Base-by-base conservation (phyloP, 2,113 vertebrate species). In the Thamnophis sirtalis region DNA sequence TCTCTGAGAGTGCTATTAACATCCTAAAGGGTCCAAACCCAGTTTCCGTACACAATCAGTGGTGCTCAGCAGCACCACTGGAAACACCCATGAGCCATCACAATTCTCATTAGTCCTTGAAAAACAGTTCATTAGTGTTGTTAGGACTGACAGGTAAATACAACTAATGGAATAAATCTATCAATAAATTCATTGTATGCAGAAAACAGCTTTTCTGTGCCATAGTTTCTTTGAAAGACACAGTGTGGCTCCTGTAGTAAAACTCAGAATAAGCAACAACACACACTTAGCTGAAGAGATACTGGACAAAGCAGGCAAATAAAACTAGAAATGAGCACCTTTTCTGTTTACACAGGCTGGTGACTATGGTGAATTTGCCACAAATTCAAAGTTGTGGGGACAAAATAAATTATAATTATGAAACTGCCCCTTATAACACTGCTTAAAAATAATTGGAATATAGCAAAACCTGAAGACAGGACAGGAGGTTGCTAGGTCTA, bases 31-130 rank as follows among this genome's bases (percentile, higher is more conserved):
- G 97, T 96, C 68, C 92, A 93, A 96, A 96, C 95, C 84, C 96
- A 94, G 93, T 58, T 94, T 95, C 98, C 95, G 90, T 91, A 51
- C 48, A 28, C 96, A 96, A 96, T 97, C 96, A 97, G 95, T 94
- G 94, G 93, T 92, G 94, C 92, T 60, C 95, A 9, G 80, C 95
- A 96, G 98, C 95, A 94, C 97, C 97, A 96, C 96, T 98, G 98
- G 98, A 98, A 98, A 98, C 98, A 98, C 98, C 98, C 98, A 98
- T 98, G 98, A 99, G 98, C 95, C 95, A 97, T 98, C 98, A 98
- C 98, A 97, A 96, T 97, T 98, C 98, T 98, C 98, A 98, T 99
- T 98, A 98, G 98, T 98, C 97, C 98, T 98, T 97, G 97, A 98
- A 98, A 98, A 98, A 98, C 98, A 98, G 98, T 98, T 99, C 98